These are phyloP conservation scores for Apotomis betuletana DNA, from an alignment of 2,888 invertebrate genomes.

Conservation along the genomic window DNA sequence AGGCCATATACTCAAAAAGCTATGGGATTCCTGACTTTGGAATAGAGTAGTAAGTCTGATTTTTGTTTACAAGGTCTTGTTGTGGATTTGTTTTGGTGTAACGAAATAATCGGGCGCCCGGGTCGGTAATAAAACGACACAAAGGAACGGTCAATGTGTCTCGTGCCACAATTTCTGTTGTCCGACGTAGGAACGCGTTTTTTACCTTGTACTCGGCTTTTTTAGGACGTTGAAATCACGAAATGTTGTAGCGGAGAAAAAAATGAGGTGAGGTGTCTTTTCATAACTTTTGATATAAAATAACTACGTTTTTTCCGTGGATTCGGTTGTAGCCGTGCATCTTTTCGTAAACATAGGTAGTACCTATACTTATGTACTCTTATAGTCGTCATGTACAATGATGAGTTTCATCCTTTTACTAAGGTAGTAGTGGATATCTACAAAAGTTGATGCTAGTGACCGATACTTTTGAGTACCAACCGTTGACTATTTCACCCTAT, in stretches of 20 bases:
- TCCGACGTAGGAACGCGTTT: slow-evolving; percentile 59
- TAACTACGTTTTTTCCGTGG: too few relatives aligned
- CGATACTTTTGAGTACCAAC: too few relatives aligned
- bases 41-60: slow-evolving; percentile 18
- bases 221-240: slow-evolving; percentile 65
- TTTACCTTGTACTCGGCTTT: slow-evolving; percentile 55
- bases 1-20: slow-evolving; percentile 38
- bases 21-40: slow-evolving; percentile 44
- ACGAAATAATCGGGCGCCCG: slow-evolving; percentile 67
- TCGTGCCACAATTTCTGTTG: slow-evolving; percentile 77
- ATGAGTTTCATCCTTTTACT: too few relatives aligned
- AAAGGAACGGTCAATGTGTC: slow-evolving; percentile 75
- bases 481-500: too few relatives aligned
- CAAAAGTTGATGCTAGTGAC: too few relatives aligned
- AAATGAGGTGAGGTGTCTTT: background rate
- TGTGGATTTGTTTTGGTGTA: slow-evolving; percentile 62
- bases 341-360: too few relatives aligned
- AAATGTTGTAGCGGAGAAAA: slow-evolving; percentile 31
- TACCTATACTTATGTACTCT: too few relatives aligned
- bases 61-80: slow-evolving; percentile 41
- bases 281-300: background rate
- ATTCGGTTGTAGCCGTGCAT: too few relatives aligned
- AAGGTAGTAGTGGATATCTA: too few relatives aligned
- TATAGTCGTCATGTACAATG: too few relatives aligned
- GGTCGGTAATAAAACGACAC: slow-evolving; percentile 67